phyloP scores from a whole-genome alignment of 2,888 invertebrate genomes.

The Epinotia nisella region DNA sequence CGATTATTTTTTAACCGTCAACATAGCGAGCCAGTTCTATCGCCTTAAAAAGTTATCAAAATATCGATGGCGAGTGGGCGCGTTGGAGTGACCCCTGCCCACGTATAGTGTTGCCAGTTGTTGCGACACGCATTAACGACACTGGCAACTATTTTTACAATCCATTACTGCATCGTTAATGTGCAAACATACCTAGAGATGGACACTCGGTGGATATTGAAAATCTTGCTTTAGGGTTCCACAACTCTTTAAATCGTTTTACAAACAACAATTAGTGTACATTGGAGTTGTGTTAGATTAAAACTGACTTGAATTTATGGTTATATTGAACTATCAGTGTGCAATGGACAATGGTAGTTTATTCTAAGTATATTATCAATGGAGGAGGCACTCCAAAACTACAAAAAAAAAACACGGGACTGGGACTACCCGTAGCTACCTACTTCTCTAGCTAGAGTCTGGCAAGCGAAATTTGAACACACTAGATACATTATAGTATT shows the following conservation, averaged over 20 bases:
- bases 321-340: not conserved
- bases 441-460: too few species aligned
- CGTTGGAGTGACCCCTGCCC: conserved; percentile 63
- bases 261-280: not conserved
- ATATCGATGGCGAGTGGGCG: conserved; percentile 50
- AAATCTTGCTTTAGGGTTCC: conserved; percentile 30
- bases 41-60: conserved; percentile 45
- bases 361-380: not conserved
- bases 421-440: too few species aligned
- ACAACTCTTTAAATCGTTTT: not conserved
- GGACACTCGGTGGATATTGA: conserved; percentile 30
- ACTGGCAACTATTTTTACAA: conserved; percentile 45
- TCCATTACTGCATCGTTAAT: conserved; percentile 44
- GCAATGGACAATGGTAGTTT: not conserved
- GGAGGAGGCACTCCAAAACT: too few species aligned
- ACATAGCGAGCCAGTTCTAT: conserved; percentile 34
- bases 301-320: not conserved
- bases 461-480: too few species aligned
- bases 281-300: too few species aligned
- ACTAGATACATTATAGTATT: too few species aligned
- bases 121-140: conserved; percentile 55
- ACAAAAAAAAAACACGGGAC: too few species aligned
- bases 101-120: conserved; percentile 53
- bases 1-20: conserved; percentile 42
- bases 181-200: conserved; percentile 34